Evolutionary conservation across 2,888 invertebrate species (phyloP).

Genomic region (Drosophila neoperkinsi): DNA sequence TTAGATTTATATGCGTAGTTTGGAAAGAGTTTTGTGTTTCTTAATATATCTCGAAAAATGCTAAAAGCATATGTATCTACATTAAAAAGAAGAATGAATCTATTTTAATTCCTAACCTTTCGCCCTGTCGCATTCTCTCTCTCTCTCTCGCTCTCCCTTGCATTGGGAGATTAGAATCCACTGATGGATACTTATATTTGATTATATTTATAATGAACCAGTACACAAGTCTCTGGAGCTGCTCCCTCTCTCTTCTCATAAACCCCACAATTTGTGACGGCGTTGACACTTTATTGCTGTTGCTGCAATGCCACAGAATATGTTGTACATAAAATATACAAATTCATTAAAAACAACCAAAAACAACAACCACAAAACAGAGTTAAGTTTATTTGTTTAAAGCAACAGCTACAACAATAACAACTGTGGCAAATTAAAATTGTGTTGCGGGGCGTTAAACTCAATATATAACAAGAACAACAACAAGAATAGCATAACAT

Average conservation of each 20-base stretch:
- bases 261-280: slow-evolving; percentile 9
- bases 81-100: background rate
- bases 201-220: background rate
- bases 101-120: background rate
- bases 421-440: slow-evolving; percentile 50
- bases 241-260: background rate
- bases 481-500: slow-evolving; percentile 9
- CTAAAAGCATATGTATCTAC: too few species aligned
- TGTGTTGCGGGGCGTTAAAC: slow-evolving; percentile 39
- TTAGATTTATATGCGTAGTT: background rate
- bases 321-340: slow-evolving; percentile 63
- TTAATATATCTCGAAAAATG: background rate
- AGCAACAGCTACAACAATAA: slow-evolving; percentile 25
- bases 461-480: slow-evolving; percentile 30
- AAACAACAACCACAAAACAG: slow-evolving; percentile 37
- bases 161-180: background rate
- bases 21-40: background rate
- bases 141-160: too few species aligned
- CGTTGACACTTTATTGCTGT: slow-evolving; percentile 33
- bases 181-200: background rate
- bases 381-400: slow-evolving; percentile 52
- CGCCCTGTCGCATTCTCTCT: background rate
- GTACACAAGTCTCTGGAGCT: background rate
- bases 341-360: slow-evolving; percentile 70
- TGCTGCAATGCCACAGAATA: slow-evolving; percentile 51